phyloP scores from a whole-genome alignment of 1,140 invertebrate species.

The Ceratina australensis region DNA sequence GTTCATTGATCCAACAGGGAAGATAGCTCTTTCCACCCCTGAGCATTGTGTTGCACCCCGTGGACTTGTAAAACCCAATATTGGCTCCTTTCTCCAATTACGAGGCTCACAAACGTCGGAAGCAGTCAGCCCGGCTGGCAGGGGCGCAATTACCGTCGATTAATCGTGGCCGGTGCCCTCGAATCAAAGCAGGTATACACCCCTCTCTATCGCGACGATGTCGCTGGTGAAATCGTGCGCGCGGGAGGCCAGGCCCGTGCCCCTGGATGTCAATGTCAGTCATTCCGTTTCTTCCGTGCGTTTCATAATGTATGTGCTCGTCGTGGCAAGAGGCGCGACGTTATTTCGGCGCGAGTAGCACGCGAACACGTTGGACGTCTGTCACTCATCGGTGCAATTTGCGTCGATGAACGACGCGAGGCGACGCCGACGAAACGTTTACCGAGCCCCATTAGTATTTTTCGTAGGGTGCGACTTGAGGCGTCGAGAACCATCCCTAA shows the following conservation, averaged over 20 bases:
- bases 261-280: slow-evolving; percentile 27
- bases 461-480: slow-evolving; percentile 20
- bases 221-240: slow-evolving; percentile 13
- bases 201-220: slow-evolving; percentile 11
- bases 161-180: slow-evolving; percentile 3
- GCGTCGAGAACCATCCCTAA: background rate
- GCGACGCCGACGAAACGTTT: slow-evolving; percentile 26
- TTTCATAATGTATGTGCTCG: slow-evolving; percentile 23
- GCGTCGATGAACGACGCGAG: slow-evolving; percentile 14
- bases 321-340: slow-evolving; percentile 4
- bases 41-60: background rate
- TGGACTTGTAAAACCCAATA: background rate
- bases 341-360: slow-evolving; percentile 22
- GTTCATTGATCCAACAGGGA: too few species aligned
- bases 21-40: too few species aligned
- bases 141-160: slow-evolving; percentile 15
- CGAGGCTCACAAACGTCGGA: background rate
- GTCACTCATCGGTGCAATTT: slow-evolving; percentile 40
- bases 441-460: slow-evolving; percentile 15
- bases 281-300: slow-evolving; percentile 7
- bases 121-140: background rate
- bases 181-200: background rate
- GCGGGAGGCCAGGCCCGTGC: slow-evolving; percentile 1
- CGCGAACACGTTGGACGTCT: slow-evolving; percentile 26
- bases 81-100: background rate